These are phyloP conservation scores for Parascotia fuliginaria DNA, from an alignment of 2,888 invertebrate species.

Conservation along the genomic window DNA sequence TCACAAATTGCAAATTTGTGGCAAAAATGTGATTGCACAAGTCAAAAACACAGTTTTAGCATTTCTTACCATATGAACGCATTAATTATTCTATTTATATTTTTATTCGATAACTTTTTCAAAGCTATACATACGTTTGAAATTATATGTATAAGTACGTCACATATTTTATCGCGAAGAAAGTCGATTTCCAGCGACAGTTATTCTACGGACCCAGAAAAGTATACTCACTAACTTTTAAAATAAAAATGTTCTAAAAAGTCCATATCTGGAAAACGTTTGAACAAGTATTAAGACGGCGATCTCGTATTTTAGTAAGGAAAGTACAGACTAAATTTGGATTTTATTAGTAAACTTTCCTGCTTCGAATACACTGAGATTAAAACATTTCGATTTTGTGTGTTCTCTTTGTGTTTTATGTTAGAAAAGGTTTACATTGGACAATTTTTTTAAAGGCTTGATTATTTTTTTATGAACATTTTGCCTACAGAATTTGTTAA, in stretches of 20 bases:
- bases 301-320: constrained; percentile 53
- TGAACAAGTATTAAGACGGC: constrained; percentile 51
- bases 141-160: too few species aligned
- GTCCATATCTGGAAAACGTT: constrained; percentile 49
- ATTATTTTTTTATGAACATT: neutral
- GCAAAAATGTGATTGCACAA: constrained; percentile 44
- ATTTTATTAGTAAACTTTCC: constrained; percentile 60
- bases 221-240: constrained; percentile 43
- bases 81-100: too few species aligned
- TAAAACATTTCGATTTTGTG: constrained; percentile 13
- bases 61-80: neutral
- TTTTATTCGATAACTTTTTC: too few species aligned
- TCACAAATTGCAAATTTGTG: constrained; percentile 66
- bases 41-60: constrained; percentile 5
- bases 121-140: too few species aligned
- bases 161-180: neutral
- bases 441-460: neutral
- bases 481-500: neutral
- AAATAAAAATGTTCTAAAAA: constrained; percentile 49
- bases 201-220: constrained; percentile 24
- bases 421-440: neutral
- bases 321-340: constrained; percentile 57
- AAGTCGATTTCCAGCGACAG: constrained; percentile 16
- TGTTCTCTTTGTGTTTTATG: neutral
- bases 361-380: constrained; percentile 14